Evolutionary conservation across 2,888 invertebrate genomes (phyloP), one percentile per base, ranked within the genome.

Genomic region (Nudaria mundana): DNA sequence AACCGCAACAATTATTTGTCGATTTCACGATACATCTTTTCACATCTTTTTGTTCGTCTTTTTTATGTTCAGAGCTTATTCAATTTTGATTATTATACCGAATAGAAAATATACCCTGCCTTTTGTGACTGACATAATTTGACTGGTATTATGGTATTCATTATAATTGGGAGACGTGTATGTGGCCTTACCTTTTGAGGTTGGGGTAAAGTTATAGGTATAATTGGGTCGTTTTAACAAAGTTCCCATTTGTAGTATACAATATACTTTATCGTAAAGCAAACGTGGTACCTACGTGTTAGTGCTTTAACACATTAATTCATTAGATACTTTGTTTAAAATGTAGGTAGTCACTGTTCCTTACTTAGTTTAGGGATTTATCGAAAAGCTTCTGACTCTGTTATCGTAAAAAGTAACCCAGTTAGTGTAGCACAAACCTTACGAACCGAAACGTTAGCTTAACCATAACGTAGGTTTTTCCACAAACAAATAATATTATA

Each of bases 111-210:
- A n/a, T n/a, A n/a, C n/a, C n/a, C n/a, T n/a, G n/a, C n/a, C n/a
- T n/a, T n/a, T n/a, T n/a, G n/a, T 18, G 12, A 12, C 3, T 15
- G 23, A 10, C 14, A 12, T 13, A 32, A 4, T 10, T 11, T 5
- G 14, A 23, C 15, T 32, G 14, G 20, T 22, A 18, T 31, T n/a
- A 2, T 3, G 1, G 3, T 20, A 3, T 23, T 23, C 30, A 18
- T 12, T n/a, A 10, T 11, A 11, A 15, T 22, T 31, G 25, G 20
- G 13, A 20, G 31, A 18, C 37, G 31, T 52, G n/a, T 52, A 47
- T 5, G 14, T 36, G 30, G 8, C 23, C 36, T 30, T 23, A 22
- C 12, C 14, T 25, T 11, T 16, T 23, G 30, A 30, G 18, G 14
- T 25, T 13, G 25, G 16, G 14, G 14, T 8, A 16, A 37, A 31